Conservation (phyloP, 1,140 invertebrate species). For the Drosophila pectinifera region DNA sequence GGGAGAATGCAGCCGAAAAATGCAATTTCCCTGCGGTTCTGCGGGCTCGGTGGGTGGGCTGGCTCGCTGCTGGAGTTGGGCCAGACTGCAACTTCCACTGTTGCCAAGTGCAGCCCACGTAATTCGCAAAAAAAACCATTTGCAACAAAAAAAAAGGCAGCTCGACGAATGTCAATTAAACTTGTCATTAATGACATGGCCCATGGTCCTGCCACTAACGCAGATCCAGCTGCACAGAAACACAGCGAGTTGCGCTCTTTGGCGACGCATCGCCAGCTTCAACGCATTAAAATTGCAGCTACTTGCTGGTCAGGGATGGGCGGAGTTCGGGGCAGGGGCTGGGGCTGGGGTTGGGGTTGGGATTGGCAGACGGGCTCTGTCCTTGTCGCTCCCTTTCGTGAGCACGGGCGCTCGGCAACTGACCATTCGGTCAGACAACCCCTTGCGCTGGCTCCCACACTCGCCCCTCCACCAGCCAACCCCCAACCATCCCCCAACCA, state of each 20-base stretch:
- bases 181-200: slow-evolving; percentile 63
- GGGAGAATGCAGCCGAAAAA: slow-evolving; percentile 60
- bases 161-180: slow-evolving; percentile 62
- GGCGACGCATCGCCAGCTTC: slow-evolving; percentile 26
- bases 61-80: slow-evolving; percentile 6
- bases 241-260: slow-evolving; percentile 43
- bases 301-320: slow-evolving; percentile 37
- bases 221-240: slow-evolving; percentile 12
- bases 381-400: slow-evolving; percentile 39
- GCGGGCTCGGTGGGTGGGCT: slow-evolving; percentile 31
- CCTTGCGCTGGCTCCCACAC: slow-evolving; percentile 20
- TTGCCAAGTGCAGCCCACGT: slow-evolving; percentile 69
- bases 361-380: slow-evolving; percentile 58
- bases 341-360: background rate
- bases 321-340: background rate
- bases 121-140: slow-evolving; percentile 16
- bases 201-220: slow-evolving; percentile 14
- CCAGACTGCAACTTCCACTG: slow-evolving; percentile 37
- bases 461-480: slow-evolving; percentile 18
- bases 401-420: slow-evolving; percentile 57
- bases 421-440: slow-evolving; percentile 47
- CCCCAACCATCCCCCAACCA: slow-evolving; percentile 21
- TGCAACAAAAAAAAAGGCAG: no score
- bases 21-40: slow-evolving; percentile 58
- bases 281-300: slow-evolving; percentile 66